phyloP scores from a whole-genome alignment of 2,113 vertebrate genomes.

The Sterna hirundo region DNA sequence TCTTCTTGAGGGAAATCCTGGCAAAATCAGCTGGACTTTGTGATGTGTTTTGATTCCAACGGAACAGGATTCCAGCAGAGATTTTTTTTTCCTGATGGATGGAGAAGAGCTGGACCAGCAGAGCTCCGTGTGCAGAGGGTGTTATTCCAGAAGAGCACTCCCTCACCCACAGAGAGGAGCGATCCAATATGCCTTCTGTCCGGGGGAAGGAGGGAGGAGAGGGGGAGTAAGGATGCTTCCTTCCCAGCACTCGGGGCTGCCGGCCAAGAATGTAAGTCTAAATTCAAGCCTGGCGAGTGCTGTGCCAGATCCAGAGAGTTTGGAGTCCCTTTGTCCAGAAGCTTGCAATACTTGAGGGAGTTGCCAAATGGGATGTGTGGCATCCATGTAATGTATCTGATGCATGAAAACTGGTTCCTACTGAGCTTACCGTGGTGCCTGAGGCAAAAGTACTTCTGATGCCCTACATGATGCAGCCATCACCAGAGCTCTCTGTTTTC shows the following conservation, averaged over 20 bases:
- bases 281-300: background rate
- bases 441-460: slow-evolving; percentile 38
- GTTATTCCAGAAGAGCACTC: slow-evolving; percentile 21
- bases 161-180: background rate
- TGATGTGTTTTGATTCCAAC: slow-evolving; percentile 8
- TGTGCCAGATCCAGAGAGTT: slow-evolving; percentile 37
- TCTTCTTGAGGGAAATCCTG: background rate
- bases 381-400: slow-evolving; percentile 37
- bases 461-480: background rate
- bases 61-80: background rate
- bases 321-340: slow-evolving; percentile 57
- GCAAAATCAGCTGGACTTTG: background rate
- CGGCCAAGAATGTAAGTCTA: slow-evolving; percentile 30
- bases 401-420: slow-evolving; percentile 18
- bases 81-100: background rate
- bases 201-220: background rate
- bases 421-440: slow-evolving; percentile 3
- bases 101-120: background rate
- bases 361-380: slow-evolving; percentile 56
- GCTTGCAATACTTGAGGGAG: background rate
- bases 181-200: slow-evolving; percentile 15
- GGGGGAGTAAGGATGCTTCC: slow-evolving; percentile 7
- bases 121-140: background rate
- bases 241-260: background rate
- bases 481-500: background rate